Evolutionary conservation across 1,140 invertebrate genomes (phyloP).

Genomic region (Eubasilissa regina): DNA sequence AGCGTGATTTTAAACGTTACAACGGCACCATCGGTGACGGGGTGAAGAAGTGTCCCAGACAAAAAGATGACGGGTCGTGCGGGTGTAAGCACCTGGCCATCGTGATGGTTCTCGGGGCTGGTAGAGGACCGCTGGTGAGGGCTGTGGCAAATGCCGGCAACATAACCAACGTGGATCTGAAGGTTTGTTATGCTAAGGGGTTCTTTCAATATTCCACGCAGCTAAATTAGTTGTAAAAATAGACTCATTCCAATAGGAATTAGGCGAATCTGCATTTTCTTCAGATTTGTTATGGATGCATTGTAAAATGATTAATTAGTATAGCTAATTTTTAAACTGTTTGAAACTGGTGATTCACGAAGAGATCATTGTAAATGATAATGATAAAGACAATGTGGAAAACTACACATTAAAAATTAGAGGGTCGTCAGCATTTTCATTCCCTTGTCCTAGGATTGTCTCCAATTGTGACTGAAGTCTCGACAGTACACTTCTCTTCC

Average conservation of each 20-base stretch:
- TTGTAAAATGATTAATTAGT: no score
- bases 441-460: no score
- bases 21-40: neutral
- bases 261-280: neutral
- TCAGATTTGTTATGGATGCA: no score
- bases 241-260: neutral
- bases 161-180: constrained; percentile 75
- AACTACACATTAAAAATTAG: no score
- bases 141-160: constrained; percentile 87
- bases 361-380: no score
- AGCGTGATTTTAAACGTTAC: neutral
- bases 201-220: neutral
- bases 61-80: constrained; percentile 49
- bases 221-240: neutral
- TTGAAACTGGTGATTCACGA: no score
- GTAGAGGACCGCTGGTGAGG: constrained; percentile 93
- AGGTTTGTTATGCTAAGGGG: constrained; percentile 67
- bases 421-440: no score
- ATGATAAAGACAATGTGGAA: no score
- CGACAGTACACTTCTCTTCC: no score
- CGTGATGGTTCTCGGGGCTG: constrained; percentile 95
- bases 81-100: constrained; percentile 68
- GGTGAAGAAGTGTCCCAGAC: constrained; percentile 42
- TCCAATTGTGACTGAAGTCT: no score
- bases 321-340: no score